Evolutionary conservation across 2,888 invertebrate genomes (phyloP).

Genomic region (Lucinisca nassula): DNA sequence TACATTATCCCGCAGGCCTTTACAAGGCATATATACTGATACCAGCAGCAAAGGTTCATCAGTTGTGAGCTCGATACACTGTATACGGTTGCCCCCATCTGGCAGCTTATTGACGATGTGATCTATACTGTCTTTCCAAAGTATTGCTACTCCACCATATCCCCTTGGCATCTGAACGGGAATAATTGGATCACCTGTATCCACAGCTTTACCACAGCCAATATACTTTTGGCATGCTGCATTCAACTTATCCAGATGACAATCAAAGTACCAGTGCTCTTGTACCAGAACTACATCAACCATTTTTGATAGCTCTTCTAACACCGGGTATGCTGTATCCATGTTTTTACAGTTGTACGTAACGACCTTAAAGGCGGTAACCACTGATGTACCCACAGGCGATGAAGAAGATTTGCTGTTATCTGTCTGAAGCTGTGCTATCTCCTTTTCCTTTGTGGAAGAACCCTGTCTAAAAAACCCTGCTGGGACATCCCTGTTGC

Average conservation of each 20-base stretch:
- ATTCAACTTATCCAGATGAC: background rate
- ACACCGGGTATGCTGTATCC: background rate
- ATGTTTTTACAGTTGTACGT: background rate
- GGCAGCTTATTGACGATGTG: background rate
- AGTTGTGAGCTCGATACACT: background rate
- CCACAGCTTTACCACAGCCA: background rate
- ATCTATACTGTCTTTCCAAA: background rate
- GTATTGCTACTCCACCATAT: background rate
- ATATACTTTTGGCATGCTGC: background rate
- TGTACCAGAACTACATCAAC: background rate
- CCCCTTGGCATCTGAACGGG: background rate
- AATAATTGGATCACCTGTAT: background rate
- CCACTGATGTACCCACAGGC: too few relatives aligned
- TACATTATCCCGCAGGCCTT: background rate
- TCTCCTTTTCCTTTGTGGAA: too few relatives aligned
- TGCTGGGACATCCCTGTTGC: too few relatives aligned
- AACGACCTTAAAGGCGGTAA: background rate
- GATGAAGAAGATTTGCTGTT: too few relatives aligned
- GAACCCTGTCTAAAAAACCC: too few relatives aligned
- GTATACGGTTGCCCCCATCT: background rate
- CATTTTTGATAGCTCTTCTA: background rate
- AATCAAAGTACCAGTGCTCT: background rate
- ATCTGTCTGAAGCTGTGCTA: too few relatives aligned
- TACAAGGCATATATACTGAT: background rate
- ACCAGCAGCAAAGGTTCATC: background rate